These are phyloP conservation scores for Sebastes fasciatus DNA, from an alignment of 2,113 vertebrate species.

Conservation along the genomic window DNA sequence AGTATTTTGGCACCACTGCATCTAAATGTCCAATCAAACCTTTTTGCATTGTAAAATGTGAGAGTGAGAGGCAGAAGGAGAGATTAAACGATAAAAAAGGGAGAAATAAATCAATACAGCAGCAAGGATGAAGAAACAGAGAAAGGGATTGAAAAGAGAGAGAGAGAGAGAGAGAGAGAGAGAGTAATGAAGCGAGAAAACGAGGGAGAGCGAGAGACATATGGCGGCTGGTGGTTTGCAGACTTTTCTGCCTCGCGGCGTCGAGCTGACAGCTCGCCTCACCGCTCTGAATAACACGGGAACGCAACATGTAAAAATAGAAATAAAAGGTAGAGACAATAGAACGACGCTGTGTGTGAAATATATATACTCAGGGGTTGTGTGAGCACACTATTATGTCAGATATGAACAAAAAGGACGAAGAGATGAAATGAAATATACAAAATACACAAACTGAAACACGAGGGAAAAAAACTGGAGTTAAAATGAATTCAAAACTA, in stretches of 20 bases:
- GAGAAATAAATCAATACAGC: slow-evolving; percentile 22
- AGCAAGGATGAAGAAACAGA: background rate
- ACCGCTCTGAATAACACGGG: slow-evolving; percentile 40
- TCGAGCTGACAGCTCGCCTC: slow-evolving; percentile 62
- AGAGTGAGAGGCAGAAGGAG: background rate
- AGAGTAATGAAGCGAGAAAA: slow-evolving; percentile 60
- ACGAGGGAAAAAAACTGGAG: background rate
- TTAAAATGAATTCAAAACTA: background rate
- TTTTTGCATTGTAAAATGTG: background rate
- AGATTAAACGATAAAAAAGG: background rate
- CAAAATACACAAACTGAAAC: background rate
- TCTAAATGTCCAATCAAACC: background rate
- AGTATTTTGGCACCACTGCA: background rate
- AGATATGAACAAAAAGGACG: background rate
- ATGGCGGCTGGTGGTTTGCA: slow-evolving; percentile 67
- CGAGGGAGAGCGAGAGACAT: slow-evolving; percentile 55
- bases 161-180: slow-evolving; percentile 25
- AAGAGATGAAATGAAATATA: background rate
- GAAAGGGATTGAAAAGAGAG: slow-evolving; percentile 14
- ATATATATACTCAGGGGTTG: background rate
- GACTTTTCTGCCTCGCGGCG: slow-evolving; percentile 65
- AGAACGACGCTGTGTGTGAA: background rate
- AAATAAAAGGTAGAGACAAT: slow-evolving; percentile 65
- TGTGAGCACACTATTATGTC: no score
- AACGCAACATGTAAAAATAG: slow-evolving; percentile 58